These are phyloP conservation scores for Hylaea fasciaria DNA, from an alignment of 2,888 invertebrate species.

Conservation along the genomic window DNA sequence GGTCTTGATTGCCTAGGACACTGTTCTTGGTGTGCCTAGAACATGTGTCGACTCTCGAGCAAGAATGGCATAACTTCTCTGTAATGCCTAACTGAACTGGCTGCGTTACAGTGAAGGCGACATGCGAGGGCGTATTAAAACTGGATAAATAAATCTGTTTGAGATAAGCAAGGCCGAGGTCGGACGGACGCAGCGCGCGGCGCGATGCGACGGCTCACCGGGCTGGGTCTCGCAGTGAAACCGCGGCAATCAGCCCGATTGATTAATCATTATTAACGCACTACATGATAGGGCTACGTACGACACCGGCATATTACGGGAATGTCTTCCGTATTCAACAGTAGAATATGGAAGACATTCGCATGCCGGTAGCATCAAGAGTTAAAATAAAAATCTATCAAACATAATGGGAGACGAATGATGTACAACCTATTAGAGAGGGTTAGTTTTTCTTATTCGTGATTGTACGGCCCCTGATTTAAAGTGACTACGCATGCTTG, in stretches of 20 bases:
- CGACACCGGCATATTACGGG: not conserved
- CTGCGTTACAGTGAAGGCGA: constrained; percentile 35
- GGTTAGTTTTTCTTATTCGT: no score
- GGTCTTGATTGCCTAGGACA: no score
- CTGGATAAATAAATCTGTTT: constrained; percentile 60
- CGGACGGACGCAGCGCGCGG: constrained; percentile 45
- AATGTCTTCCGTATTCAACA: constrained; percentile 7
- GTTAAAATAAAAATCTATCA: no score
- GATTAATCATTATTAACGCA: constrained; percentile 45
- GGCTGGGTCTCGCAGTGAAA: constrained; percentile 40
- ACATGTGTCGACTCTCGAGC: no score
- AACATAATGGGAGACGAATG: no score
- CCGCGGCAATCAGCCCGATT: constrained; percentile 37
- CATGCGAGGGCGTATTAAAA: constrained; percentile 49
- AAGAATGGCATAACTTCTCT: not conserved
- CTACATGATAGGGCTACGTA: constrained; percentile 22
- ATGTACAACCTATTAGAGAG: no score
- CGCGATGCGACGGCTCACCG: constrained; percentile 40
- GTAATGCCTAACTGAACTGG: constrained; percentile 2
- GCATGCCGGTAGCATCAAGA: no score
- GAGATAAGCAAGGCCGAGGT: constrained; percentile 72
- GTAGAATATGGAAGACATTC: no score
- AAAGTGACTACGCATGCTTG: no score
- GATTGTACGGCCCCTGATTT: no score
- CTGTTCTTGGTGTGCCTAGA: no score